These are phyloP conservation scores for Nemopilema nomurai DNA, from an alignment of 30 jellyfish, hydroid and myxozoan species.

Conservation along the genomic window DNA sequence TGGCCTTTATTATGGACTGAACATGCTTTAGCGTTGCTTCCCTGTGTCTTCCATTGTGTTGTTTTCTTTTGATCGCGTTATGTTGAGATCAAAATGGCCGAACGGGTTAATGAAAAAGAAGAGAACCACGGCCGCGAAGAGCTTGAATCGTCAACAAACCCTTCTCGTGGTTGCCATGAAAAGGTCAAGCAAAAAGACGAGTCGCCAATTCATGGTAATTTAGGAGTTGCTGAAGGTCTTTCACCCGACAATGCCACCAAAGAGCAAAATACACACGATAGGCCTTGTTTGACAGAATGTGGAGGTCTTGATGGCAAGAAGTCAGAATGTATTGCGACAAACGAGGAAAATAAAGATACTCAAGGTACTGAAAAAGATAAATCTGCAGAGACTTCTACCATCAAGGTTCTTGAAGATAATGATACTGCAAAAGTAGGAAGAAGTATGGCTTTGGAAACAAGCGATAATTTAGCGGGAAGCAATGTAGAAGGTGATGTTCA, in stretches of 20 bases:
- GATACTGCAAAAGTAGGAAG: neutral
- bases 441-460: neutral
- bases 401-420: neutral
- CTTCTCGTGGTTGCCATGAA: neutral
- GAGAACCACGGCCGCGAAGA: neutral
- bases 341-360: neutral
- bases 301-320: neutral
- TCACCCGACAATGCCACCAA: slow-evolving; percentile 1
- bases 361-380: neutral
- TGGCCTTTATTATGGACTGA: neutral
- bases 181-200: neutral
- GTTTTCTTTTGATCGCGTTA: slow-evolving; percentile 18
- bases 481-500: neutral
- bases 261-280: slow-evolving; percentile 20
- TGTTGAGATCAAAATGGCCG: slow-evolving; percentile 36
- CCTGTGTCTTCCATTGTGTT: slow-evolving; percentile 12
- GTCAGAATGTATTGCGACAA: no score
- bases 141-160: neutral
- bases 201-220: neutral
- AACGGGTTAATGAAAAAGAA: neutral
- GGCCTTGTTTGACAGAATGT: slow-evolving; percentile 9
- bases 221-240: neutral
- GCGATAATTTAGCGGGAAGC: neutral
- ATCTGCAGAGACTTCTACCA: neutral
- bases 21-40: neutral